Conservation (phyloP, 2,888 invertebrate genomes). For the Microctonus brassicae region DNA sequence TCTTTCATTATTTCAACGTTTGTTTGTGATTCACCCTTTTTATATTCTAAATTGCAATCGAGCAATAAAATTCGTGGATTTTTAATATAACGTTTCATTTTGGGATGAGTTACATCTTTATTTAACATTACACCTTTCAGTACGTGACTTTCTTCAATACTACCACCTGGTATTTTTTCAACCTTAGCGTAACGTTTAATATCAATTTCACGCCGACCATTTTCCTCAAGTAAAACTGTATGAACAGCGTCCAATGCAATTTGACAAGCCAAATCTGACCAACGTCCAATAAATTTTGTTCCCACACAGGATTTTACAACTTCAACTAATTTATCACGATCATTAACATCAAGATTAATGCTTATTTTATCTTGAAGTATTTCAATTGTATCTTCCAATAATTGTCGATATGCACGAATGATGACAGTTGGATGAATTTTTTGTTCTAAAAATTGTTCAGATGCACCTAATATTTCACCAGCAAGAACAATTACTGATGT, state of each 20-base stretch:
- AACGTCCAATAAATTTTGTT: conserved; percentile 96
- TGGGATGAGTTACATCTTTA: conserved; percentile 98
- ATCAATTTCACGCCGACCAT: conserved; percentile 94
- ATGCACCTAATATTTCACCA: conserved; percentile 93
- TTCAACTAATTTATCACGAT: conserved; percentile 86
- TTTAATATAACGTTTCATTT: conserved; percentile 94
- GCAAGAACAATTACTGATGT: conserved; percentile 98
- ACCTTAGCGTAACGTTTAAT: conserved; percentile 98
- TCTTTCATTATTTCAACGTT: conserved; percentile 96
- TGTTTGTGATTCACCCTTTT: conserved; percentile 98
- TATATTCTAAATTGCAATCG: conserved; percentile 97
- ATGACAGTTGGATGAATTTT: conserved; percentile 98
- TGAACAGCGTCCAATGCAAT: conserved; percentile 96
- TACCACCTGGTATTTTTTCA: conserved; percentile 94
- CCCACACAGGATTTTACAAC: conserved; percentile 95
- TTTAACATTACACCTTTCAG: conserved; percentile 97
- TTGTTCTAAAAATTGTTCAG: conserved; percentile 92
- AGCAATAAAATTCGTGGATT: conserved; percentile 95
- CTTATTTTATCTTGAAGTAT: conserved; percentile 87
- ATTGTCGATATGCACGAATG: conserved; percentile 93
- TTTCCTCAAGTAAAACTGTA: conserved; percentile 89
- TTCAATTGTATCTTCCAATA: conserved; percentile 91
- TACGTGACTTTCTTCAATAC: conserved; percentile 94
- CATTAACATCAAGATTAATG: conserved; percentile 83
- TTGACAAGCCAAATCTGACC: conserved; percentile 95